Percentiles rank a stretch among this genome's conserved stretches.
phyloP scores from a whole-genome alignment of 2,113 vertebrate species.

The Pangasianodon gigas region DNA sequence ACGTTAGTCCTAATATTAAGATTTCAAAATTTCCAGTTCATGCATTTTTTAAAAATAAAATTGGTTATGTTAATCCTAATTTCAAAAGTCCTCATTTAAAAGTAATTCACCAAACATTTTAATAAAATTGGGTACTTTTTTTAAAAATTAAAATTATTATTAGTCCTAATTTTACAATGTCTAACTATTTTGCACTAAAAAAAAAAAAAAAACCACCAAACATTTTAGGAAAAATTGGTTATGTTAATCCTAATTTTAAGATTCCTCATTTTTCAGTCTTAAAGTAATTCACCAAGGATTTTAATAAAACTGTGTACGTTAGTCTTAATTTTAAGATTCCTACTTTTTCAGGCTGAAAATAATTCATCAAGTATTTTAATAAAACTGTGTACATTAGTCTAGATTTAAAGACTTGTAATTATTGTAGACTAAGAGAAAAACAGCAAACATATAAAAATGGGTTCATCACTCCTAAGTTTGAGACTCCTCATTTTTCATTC shows the following conservation, averaged over 20 bases:
- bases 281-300: neutral
- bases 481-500: neutral
- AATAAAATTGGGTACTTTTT: neutral
- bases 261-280: too few species aligned
- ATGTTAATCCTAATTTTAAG: neutral
- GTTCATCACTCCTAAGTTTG: neutral
- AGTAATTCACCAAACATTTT: neutral
- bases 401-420: neutral
- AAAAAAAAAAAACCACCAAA: too few species aligned
- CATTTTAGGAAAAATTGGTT: neutral
- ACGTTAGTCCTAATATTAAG: neutral
- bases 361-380: too few species aligned
- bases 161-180: neutral
- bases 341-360: too few species aligned
- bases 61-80: neutral
- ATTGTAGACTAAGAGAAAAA: neutral
- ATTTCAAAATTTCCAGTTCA: neutral
- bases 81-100: neutral
- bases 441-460: neutral
- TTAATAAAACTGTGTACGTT: neutral
- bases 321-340: neutral
- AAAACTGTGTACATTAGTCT: neutral
- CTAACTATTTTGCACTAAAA: too few species aligned
- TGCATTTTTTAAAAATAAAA: neutral
- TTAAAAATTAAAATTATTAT: neutral